These are phyloP conservation scores for Corticium candelabrum DNA, from an alignment of 37 sponge, comb jelly and placozoan species.

Conservation along the genomic window DNA sequence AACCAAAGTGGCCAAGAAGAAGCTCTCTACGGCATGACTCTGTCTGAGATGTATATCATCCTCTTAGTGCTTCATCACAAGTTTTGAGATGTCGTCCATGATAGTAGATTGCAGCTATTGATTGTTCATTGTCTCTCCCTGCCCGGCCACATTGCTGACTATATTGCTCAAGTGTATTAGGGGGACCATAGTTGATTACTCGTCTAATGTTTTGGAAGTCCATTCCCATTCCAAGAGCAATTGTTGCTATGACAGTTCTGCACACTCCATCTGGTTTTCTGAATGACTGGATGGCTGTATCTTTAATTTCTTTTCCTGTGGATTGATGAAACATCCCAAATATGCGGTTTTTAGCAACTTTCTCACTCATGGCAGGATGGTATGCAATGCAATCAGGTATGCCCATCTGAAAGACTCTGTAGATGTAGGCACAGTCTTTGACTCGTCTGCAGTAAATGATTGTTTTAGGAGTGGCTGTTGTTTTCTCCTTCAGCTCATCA, in stretches of 20 bases:
- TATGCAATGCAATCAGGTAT: neutral
- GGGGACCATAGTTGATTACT: neutral
- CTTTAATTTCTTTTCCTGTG: neutral
- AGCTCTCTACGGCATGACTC: neutral
- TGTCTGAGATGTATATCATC: neutral
- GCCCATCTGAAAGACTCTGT: neutral
- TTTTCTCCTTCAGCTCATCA: neutral
- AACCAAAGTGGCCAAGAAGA: neutral
- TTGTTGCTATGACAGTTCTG: neutral
- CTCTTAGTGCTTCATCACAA: neutral
- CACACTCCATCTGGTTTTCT: neutral
- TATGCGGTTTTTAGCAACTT: neutral
- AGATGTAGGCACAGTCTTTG: neutral
- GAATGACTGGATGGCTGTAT: neutral
- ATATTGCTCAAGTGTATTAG: neutral
- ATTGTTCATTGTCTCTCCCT: neutral
- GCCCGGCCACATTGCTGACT: neutral
- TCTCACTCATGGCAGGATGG: neutral
- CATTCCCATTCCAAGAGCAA: neutral
- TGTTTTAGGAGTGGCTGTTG: neutral
- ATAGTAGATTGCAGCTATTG: neutral
- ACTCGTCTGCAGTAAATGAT: neutral
- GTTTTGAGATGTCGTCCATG: neutral
- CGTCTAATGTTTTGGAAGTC: neutral
- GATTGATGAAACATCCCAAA: neutral